Base-by-base conservation (phyloP, 2,797 vertebrate species). In the Aplochiton taeniatus region DNA sequence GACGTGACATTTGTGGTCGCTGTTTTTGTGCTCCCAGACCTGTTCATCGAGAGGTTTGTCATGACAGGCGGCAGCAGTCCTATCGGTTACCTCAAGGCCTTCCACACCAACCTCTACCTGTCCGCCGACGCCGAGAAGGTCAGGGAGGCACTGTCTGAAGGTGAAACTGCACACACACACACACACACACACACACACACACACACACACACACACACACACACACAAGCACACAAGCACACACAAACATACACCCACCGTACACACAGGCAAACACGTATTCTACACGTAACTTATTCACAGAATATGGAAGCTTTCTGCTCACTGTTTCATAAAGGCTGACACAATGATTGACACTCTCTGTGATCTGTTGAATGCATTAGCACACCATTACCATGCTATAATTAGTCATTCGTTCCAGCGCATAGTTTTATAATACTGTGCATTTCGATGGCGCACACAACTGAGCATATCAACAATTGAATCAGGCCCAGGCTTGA, bases 21-120 rank as follows among this genome's bases (percentile, higher is more conserved):
- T 50, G 13, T 16, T 61, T n/a, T 74, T 64, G 66, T 17, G 55
- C 77, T 62, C 57, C 4, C 86, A 99, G 98, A 93, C 85, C 88
- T 99, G 70, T 96, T 96, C 84, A 96, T 99, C 4, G 97, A 99
- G 91, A 93, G 98, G 75, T 99, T 99, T 87, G 98, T 96, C 82
- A 98, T 99, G 97, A 99, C 98, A 0, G 97, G 98, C 10, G 97
- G 98, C 17, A 98, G 93, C 76, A 98, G 93, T 79, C 97, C 97
- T 45, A 96, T 96, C 71, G 93, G 94, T 80, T 99, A 98, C 90
- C 92, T 99, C 83, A 98, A 99, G 89, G 96, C 98, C 58, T 99
- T 95, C 79, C 95, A 98, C 13, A 95, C 98, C 86, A 95, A 99
- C 90, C 94, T 99, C 75, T 99, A 99, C 87, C 90, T 99, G 82